These are phyloP conservation scores for Apamea sordens DNA, from an alignment of 2,888 invertebrate genomes.

Conservation along the genomic window DNA sequence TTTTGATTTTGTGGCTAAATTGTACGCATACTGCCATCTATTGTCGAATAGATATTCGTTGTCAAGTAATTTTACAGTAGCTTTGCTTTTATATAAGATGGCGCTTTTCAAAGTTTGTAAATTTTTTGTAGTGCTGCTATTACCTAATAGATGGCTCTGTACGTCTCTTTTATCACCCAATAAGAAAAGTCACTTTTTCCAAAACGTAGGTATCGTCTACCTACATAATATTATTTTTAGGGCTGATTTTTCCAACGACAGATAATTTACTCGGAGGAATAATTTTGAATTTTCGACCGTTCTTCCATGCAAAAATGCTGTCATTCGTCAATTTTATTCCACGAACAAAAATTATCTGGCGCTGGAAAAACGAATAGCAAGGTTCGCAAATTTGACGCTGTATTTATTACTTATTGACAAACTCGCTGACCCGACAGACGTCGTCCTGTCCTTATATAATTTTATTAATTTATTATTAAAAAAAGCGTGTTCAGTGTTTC, in stretches of 20 bases:
- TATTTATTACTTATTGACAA: too few relatives aligned
- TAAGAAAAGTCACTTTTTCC: background rate
- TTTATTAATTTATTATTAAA: background rate
- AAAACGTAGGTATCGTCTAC: background rate
- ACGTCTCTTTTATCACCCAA: background rate
- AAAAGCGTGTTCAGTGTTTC: background rate
- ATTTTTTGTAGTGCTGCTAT: constrained; percentile 20
- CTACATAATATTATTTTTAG: background rate
- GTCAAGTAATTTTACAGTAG: fast-evolving
- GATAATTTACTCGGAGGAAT: too few relatives aligned
- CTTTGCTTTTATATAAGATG: constrained; percentile 10
- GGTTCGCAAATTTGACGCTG: background rate
- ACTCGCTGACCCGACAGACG: background rate
- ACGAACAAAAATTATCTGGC: too few relatives aligned
- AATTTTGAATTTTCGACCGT: too few relatives aligned
- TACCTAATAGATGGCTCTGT: constrained; percentile 42
- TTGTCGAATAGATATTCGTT: background rate
- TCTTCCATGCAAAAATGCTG: too few relatives aligned
- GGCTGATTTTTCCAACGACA: too few relatives aligned
- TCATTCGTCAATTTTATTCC: too few relatives aligned
- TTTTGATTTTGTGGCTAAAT: background rate
- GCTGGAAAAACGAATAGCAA: background rate
- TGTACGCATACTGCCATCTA: constrained; percentile 48
- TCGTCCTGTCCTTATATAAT: background rate
- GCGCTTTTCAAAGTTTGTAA: background rate